Percentiles rank a stretch among this genome's conserved stretches.
phyloP scores from a whole-genome alignment of 2,797 vertebrate species.

The Propithecus deckenii region DNA sequence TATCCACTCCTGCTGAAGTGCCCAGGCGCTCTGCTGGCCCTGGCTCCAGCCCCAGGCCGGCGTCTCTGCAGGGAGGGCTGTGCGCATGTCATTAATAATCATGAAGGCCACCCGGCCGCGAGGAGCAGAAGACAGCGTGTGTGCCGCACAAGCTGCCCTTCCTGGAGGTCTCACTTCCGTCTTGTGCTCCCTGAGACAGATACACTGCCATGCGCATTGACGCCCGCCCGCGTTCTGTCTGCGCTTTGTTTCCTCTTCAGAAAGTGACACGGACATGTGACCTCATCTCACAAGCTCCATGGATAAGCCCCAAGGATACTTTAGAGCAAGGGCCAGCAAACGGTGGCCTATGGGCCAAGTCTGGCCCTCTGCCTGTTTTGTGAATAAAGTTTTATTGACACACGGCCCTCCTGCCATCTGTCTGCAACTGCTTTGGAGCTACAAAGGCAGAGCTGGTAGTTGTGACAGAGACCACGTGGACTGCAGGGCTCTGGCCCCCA shows the following conservation, averaged over 20 bases:
- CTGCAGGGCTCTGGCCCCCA: rapidly evolving
- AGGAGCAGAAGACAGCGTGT: too few relatives aligned
- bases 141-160: rapidly evolving
- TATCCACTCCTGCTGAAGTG: neutral
- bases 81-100: neutral
- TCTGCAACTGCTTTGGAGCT: neutral
- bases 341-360: rapidly evolving
- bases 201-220: rapidly evolving
- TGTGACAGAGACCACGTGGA: rapidly evolving
- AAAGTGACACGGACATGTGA: rapidly evolving
- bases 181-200: rapidly evolving
- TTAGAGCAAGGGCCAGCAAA: neutral
- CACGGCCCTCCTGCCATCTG: rapidly evolving
- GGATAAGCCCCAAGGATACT: rapidly evolving
- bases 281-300: rapidly evolving
- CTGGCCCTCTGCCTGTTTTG: neutral
- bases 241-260: rapidly evolving
- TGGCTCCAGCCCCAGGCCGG: neutral
- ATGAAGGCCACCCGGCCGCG: rapidly evolving
- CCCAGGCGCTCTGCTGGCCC: rapidly evolving
- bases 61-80: neutral
- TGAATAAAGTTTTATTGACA: conserved; percentile 41
- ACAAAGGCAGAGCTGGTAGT: neutral
- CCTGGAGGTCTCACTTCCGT: rapidly evolving
- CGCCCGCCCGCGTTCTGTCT: rapidly evolving